Percentiles rank a stretch among this genome's conserved stretches.
Conservation (phyloP, 2,113 vertebrate species). For the Pelusios castaneus region DNA sequence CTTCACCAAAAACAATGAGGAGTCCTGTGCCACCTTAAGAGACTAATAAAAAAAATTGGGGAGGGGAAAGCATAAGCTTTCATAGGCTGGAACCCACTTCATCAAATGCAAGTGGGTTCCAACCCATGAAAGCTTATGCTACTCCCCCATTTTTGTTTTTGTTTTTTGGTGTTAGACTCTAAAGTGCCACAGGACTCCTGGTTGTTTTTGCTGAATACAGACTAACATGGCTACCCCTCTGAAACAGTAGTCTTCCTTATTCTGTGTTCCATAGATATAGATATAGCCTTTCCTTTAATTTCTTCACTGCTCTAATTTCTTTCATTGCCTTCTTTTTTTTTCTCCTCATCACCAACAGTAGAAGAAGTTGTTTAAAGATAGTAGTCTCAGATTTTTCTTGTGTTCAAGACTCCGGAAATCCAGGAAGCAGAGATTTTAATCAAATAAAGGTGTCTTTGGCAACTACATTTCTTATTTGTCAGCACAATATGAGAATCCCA, state of each 20-base stretch:
- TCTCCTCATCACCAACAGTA: slow-evolving; percentile 44
- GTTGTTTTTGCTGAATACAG: too few species aligned
- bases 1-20: background rate
- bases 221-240: too few species aligned
- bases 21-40: too few species aligned
- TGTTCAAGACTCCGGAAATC: slow-evolving; percentile 45
- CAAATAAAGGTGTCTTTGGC: slow-evolving; percentile 46
- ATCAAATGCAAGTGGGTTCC: too few species aligned
- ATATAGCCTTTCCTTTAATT: slow-evolving; percentile 15
- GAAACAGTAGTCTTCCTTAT: slow-evolving; percentile 34
- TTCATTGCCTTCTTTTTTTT: slow-evolving; percentile 57
- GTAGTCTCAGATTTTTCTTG: slow-evolving; percentile 63
- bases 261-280: slow-evolving; percentile 10
- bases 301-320: slow-evolving; percentile 21
- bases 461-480: slow-evolving; percentile 18
- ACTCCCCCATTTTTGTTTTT: too few species aligned
- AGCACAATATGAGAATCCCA: background rate
- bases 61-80: too few species aligned
- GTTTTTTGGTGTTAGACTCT: too few species aligned
- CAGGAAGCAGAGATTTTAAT: slow-evolving; percentile 68
- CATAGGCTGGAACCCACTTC: too few species aligned
- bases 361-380: slow-evolving; percentile 46
- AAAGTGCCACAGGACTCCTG: too few species aligned
- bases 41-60: too few species aligned
- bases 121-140: too few species aligned